These are phyloP conservation scores for Capitella teleta DNA, from an alignment of 1,140 invertebrate species.

Conservation along the genomic window DNA sequence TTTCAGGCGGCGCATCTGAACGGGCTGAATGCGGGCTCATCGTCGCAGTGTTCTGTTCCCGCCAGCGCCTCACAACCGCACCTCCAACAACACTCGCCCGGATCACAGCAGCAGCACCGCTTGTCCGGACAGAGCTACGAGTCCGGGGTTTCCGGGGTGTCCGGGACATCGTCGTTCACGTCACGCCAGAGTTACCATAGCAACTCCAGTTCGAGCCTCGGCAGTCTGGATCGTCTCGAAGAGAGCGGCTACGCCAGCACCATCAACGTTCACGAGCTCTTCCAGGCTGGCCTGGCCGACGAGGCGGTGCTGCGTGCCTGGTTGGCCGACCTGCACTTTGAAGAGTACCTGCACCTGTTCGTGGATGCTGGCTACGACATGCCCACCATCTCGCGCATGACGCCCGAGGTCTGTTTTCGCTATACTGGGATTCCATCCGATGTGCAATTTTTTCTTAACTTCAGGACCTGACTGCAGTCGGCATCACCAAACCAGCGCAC, in stretches of 20 bases:
- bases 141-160: constrained; percentile 43
- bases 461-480: constrained; percentile 60
- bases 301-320: constrained; percentile 86
- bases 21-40: no score
- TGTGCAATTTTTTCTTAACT: no score
- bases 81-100: constrained; percentile 12
- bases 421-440: neutral
- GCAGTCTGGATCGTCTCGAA: constrained; percentile 44
- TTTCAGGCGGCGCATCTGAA: neutral
- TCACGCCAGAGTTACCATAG: constrained; percentile 48
- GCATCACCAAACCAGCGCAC: constrained; percentile 94
- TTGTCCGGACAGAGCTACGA: constrained; percentile 46
- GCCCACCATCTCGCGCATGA: constrained; percentile 93
- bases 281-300: constrained; percentile 56
- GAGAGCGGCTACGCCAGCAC: constrained; percentile 39
- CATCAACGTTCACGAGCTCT: constrained; percentile 49
- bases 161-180: no score
- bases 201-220: constrained; percentile 46
- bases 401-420: constrained; percentile 65
- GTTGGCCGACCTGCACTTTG: constrained; percentile 87
- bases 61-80: constrained; percentile 6
- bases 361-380: constrained; percentile 93
- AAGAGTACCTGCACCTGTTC: constrained; percentile 90
- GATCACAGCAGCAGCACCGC: constrained; percentile 17
- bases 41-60: no score